Conservation (phyloP, 2,113 vertebrate genomes). For the Crypturellus undulatus region DNA sequence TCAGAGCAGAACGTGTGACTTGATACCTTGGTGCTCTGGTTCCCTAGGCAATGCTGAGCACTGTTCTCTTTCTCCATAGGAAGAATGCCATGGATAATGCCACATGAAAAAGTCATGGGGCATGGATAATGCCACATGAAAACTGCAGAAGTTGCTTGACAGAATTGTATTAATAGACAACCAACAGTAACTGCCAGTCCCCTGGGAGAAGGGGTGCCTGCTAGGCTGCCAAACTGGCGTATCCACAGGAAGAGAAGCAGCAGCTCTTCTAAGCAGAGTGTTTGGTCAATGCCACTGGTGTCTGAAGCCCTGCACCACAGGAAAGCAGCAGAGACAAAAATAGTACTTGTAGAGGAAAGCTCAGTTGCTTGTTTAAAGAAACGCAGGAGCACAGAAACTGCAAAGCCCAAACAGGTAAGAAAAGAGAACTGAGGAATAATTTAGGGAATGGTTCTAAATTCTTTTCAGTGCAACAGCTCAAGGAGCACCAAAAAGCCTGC, state of each 20-base stretch:
- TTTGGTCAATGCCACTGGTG: background rate
- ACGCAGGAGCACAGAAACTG: background rate
- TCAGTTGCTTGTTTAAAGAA: background rate
- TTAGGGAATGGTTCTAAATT: background rate
- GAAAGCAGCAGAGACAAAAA: background rate
- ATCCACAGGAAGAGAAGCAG: background rate
- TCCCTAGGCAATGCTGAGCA: conserved; percentile 27
- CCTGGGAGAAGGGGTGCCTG: background rate
- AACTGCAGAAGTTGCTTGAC: conserved; percentile 29
- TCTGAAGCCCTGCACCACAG: background rate
- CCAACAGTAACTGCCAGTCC: background rate
- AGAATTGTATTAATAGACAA: conserved; percentile 1
- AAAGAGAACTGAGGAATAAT: background rate
- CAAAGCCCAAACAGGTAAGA: background rate
- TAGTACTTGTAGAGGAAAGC: background rate
- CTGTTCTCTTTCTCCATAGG: conserved; percentile 25
- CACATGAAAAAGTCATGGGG: conserved; percentile 9
- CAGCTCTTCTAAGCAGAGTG: background rate
- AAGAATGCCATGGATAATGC: conserved; percentile 28
- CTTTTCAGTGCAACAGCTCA: background rate
- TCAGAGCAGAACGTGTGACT: conserved; percentile 28
- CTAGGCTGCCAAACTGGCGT: background rate
- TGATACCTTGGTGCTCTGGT: conserved; percentile 8
- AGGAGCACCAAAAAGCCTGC: background rate
- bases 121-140: conserved; percentile 9